These are phyloP conservation scores for Cistogaster globosa DNA, from an alignment of 2,888 invertebrate genomes.

Conservation along the genomic window DNA sequence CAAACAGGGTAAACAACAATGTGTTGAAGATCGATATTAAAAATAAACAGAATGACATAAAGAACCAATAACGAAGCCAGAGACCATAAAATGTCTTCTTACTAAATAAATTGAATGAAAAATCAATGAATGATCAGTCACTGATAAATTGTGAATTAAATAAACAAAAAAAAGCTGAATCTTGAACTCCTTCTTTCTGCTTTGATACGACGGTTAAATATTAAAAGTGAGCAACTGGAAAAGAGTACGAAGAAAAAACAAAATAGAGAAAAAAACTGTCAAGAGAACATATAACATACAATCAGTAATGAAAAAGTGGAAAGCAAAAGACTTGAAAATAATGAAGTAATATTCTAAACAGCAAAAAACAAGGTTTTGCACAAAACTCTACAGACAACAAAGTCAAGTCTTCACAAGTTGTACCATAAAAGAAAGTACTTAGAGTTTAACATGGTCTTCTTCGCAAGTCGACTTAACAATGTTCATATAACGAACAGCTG, in stretches of 20 bases:
- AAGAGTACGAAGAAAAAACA: neutral
- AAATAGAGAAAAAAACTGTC: neutral
- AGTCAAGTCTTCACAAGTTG: too few species aligned
- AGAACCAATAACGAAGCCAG: neutral
- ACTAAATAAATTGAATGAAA: constrained; percentile 41
- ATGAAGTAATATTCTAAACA: too few species aligned
- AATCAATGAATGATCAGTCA: constrained; percentile 57
- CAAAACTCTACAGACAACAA: too few species aligned
- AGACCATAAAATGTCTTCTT: constrained; percentile 12
- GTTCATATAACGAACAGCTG: too few species aligned
- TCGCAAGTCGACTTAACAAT: too few species aligned
- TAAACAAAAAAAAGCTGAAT: neutral
- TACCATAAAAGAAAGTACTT: too few species aligned
- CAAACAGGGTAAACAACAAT: constrained; percentile 23
- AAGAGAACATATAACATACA: too few species aligned
- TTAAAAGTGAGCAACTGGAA: neutral
- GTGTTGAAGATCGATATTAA: neutral
- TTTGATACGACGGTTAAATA: neutral
- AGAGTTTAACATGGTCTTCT: too few species aligned
- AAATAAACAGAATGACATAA: neutral
- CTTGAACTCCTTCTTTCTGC: neutral
- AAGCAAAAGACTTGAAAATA: too few species aligned
- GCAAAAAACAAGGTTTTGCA: too few species aligned
- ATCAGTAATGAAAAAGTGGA: too few species aligned
- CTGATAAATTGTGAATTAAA: constrained; percentile 40